A percentile compares a stretch with the other conserved stretches of the same genome.
Evolutionary conservation across 30 jellyfish, hydroid and myxozoan genomes (phyloP).

Genomic region (Hydractinia symbiolongicarpus): DNA sequence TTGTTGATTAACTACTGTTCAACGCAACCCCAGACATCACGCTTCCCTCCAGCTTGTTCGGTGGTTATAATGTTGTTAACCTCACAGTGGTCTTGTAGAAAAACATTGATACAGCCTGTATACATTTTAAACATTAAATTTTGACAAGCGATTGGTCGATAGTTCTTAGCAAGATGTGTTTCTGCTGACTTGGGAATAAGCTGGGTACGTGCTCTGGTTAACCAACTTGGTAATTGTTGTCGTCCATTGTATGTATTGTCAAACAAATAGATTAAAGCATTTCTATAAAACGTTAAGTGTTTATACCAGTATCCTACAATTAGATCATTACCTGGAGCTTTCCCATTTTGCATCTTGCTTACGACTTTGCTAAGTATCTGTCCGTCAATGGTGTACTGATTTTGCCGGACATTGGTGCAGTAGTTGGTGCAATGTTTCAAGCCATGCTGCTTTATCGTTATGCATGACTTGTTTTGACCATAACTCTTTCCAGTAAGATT

Average conservation of each 20-base stretch:
- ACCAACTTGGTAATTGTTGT: background rate
- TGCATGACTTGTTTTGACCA: too few species aligned
- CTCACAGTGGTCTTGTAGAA: conserved; percentile 14
- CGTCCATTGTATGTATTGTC: background rate
- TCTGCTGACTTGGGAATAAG: conserved; percentile 3
- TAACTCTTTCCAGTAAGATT: too few species aligned
- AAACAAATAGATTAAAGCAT: too few species aligned
- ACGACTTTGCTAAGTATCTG: background rate
- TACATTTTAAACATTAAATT: background rate
- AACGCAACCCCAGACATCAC: conserved; percentile 20
- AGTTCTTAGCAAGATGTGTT: background rate
- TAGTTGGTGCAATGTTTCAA: conserved; percentile 4
- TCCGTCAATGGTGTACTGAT: background rate
- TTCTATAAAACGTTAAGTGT: background rate
- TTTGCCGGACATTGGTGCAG: background rate
- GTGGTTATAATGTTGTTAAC: conserved; percentile 9
- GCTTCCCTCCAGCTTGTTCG: too few species aligned
- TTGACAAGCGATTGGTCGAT: conserved; percentile 8
- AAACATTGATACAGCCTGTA: background rate
- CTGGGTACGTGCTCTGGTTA: background rate
- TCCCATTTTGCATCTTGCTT: background rate
- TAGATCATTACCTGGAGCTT: conserved; percentile 13
- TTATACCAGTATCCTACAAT: conserved; percentile 16
- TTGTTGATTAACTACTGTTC: conserved; percentile 15
- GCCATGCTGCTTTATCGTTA: conserved; percentile 12